Evolutionary conservation across 2,888 invertebrate species (phyloP).

Genomic region (Ornithoptera alexandrae): DNA sequence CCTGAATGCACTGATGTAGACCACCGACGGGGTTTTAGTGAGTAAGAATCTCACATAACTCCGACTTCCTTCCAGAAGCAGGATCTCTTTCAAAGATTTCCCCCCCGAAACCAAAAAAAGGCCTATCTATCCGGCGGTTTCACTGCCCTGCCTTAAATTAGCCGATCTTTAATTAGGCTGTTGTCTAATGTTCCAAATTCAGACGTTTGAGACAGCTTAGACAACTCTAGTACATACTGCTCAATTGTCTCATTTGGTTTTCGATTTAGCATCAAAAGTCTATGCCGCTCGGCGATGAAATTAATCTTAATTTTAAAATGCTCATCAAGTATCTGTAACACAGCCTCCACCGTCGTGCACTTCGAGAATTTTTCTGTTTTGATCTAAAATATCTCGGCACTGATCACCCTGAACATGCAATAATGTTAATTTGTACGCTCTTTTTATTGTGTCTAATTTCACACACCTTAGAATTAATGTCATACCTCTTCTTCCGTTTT

Average conservation of each 20-base stretch:
- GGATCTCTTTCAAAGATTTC: no score
- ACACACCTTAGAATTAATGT: not conserved
- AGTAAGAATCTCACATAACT: no score
- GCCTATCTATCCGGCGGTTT: no score
- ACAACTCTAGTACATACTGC: not conserved
- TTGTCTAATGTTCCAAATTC: not conserved
- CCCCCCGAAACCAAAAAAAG: no score
- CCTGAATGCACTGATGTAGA: no score
- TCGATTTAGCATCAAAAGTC: not conserved
- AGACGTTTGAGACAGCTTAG: not conserved
- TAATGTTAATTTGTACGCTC: not conserved
- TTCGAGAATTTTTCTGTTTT: not conserved
- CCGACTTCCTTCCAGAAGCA: no score
- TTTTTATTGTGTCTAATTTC: not conserved
- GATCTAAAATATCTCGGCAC: not conserved
- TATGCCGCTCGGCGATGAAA: not conserved
- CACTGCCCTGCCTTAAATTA: not conserved
- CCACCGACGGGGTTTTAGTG: no score
- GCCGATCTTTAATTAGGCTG: not conserved
- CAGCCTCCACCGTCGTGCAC: not conserved
- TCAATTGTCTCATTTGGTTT: not conserved
- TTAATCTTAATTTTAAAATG: no score
- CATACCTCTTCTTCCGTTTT: not conserved
- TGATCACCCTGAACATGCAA: not conserved
- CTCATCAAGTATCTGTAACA: not conserved